phyloP scores from a whole-genome alignment of 2,113 vertebrate species.

The rabbit (Oryctolagus cuniculus) region DNA sequence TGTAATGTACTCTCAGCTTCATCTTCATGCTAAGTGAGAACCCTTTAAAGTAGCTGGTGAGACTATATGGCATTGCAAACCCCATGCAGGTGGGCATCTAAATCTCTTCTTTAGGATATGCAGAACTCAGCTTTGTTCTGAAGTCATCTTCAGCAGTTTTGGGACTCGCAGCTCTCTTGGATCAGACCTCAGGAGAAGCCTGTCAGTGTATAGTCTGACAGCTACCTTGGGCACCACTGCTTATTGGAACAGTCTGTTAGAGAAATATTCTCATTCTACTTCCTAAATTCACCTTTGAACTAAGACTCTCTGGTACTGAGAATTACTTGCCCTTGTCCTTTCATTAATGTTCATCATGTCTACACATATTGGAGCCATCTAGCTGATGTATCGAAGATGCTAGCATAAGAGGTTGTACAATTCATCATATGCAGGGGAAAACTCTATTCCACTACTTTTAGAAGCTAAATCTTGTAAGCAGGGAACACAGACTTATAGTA shows the following conservation, averaged over 20 bases:
- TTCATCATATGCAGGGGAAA: background rate
- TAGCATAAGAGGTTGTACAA: background rate
- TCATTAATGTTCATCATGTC: conserved; percentile 24
- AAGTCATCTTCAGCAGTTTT: background rate
- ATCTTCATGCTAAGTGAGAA: background rate
- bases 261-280: background rate
- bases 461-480: background rate
- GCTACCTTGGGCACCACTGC: background rate
- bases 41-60: conserved; percentile 34
- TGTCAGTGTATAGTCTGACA: background rate
- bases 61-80: background rate
- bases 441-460: background rate
- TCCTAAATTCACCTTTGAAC: background rate
- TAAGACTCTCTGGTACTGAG: background rate
- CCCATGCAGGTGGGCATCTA: background rate
- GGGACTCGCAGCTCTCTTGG: background rate
- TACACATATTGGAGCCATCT: background rate
- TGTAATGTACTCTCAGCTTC: background rate
- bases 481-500: background rate
- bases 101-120: background rate
- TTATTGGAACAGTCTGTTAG: background rate
- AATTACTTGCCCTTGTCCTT: conserved; percentile 15
- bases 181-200: background rate
- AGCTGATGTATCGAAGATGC: background rate
- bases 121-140: background rate